A percentile compares a stretch with the other conserved stretches of the same genome.
phyloP scores from a whole-genome alignment of 2,113 vertebrate species.

The Eulemur rufifrons region DNA sequence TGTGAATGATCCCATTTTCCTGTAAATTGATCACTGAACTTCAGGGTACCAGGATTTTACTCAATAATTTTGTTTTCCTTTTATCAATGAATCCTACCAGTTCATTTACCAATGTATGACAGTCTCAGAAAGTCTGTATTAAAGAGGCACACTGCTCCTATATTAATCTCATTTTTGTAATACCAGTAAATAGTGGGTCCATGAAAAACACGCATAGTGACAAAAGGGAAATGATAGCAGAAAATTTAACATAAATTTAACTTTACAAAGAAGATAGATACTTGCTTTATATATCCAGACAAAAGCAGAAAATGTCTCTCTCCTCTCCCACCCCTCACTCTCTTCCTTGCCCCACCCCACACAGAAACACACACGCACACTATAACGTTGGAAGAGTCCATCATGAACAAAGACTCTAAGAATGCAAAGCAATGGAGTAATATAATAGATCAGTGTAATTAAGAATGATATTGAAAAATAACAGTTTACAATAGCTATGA shows the following conservation, averaged over 20 bases:
- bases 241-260: not conserved
- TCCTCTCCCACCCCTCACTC: not conserved
- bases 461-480: not conserved
- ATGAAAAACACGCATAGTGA: not conserved
- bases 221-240: not conserved
- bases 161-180: not conserved
- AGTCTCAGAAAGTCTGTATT: not conserved
- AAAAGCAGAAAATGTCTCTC: not conserved
- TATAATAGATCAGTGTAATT: not conserved
- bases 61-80: not conserved
- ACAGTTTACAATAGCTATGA: not conserved
- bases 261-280: not conserved
- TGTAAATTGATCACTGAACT: not conserved
- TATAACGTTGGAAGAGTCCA: not conserved
- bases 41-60: not conserved
- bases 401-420: not conserved
- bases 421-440: not conserved
- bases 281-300: not conserved
- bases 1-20: not conserved
- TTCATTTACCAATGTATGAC: not conserved
- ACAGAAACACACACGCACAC: too few species aligned
- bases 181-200: not conserved
- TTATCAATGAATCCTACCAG: not conserved
- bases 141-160: not conserved
- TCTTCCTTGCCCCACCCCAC: accelerated